These are phyloP conservation scores for Thymelicus lineola DNA, from an alignment of 2,888 invertebrate species.

Conservation along the genomic window DNA sequence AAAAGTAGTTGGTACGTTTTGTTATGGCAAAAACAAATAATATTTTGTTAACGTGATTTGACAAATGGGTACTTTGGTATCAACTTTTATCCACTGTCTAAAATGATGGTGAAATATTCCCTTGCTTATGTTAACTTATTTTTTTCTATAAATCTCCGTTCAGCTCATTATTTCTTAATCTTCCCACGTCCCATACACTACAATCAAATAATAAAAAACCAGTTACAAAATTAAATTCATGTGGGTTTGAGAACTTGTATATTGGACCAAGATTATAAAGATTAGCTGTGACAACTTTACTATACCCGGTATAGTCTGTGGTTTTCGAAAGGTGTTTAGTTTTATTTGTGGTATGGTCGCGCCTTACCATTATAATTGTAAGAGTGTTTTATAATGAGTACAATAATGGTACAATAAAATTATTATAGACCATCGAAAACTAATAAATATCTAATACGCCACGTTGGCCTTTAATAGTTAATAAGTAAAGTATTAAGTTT, in stretches of 20 bases:
- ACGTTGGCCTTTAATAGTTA: no score
- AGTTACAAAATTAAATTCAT: conserved; percentile 5
- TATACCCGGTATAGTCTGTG: neutral
- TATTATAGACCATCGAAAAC: no score
- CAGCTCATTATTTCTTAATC: neutral
- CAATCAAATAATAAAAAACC: conserved; percentile 4
- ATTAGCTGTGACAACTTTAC: conserved; percentile 2
- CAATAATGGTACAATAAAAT: no score
- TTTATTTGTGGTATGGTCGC: conserved; percentile 4
- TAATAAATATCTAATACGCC: no score
- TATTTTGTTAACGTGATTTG: no score
- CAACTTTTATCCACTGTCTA: no score
- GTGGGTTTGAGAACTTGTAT: neutral
- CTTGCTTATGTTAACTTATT: no score
- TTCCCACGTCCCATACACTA: conserved; percentile 32
- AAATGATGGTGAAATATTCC: no score
- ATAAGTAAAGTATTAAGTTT: no score
- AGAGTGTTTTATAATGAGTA: conserved; percentile 1
- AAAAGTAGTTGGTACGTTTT: neutral
- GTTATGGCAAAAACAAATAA: no score
- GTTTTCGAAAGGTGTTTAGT: conserved; percentile 13
- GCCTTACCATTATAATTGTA: neutral
- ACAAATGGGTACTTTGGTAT: no score
- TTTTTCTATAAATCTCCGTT: no score
- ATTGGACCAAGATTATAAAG: neutral